These are phyloP conservation scores for Mormoops blainvillei DNA, from an alignment of 2,113 vertebrate species.

Conservation along the genomic window DNA sequence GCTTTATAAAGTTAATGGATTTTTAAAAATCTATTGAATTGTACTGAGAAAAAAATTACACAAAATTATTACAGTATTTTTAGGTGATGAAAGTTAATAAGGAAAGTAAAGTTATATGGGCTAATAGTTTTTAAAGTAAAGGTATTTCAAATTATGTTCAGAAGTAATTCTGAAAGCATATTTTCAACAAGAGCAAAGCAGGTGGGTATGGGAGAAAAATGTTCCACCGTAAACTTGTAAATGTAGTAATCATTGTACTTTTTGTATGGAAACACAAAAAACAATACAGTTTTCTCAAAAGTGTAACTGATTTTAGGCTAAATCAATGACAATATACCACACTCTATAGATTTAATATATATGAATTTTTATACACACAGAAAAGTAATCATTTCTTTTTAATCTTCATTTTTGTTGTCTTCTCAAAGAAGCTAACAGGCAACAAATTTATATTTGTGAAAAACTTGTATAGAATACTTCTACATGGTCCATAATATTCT, in stretches of 20 bases:
- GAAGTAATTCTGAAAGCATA: slow-evolving; percentile 28
- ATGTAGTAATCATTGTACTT: background rate
- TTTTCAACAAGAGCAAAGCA: background rate
- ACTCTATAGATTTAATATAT: background rate
- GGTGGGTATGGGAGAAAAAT: background rate
- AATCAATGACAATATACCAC: background rate
- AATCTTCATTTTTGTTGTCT: background rate
- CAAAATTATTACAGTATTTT: slow-evolving; percentile 62
- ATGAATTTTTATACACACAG: background rate
- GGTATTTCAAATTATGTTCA: slow-evolving; percentile 48
- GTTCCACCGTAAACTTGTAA: background rate
- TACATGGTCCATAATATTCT: background rate
- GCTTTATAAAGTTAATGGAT: slow-evolving; percentile 56
- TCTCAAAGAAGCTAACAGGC: background rate
- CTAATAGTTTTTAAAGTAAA: slow-evolving; percentile 59
- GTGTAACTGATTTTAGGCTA: background rate
- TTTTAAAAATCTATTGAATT: slow-evolving; percentile 62
- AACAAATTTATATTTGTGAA: background rate
- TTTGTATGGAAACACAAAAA: background rate
- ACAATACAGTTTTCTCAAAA: background rate
- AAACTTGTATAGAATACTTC: background rate
- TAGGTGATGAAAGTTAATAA: slow-evolving; percentile 29
- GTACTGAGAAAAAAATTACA: slow-evolving; percentile 65
- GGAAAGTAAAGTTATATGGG: slow-evolving; percentile 52
- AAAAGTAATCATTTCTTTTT: background rate